A percentile compares a stretch with the other conserved stretches of the same genome.
Conservation (phyloP, 2,113 vertebrate genomes). For the Xiphophorus maculatus region DNA sequence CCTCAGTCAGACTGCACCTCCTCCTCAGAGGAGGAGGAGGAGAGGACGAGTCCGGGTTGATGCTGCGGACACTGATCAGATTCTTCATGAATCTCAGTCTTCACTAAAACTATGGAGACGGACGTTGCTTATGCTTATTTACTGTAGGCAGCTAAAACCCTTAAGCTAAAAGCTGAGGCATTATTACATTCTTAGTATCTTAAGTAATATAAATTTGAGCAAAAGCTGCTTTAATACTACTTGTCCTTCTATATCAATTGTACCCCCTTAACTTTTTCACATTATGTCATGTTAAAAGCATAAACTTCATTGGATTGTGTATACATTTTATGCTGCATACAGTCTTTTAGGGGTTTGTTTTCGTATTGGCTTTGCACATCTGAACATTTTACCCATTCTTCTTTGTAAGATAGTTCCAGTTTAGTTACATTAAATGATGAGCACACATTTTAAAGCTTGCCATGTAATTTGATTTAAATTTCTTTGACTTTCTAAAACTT, state of each 20-base stretch:
- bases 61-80: constrained; percentile 8
- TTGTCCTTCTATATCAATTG: too few species aligned
- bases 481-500: neutral
- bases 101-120: neutral
- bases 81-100: neutral
- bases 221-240: neutral
- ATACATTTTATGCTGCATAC: too few species aligned
- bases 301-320: too few species aligned
- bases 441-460: neutral
- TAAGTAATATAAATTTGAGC: neutral
- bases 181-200: neutral
- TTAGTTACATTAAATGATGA: neutral
- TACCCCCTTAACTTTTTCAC: too few species aligned
- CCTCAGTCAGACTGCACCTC: constrained; percentile 26
- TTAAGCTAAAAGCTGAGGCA: neutral
- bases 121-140: neutral
- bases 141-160: neutral
- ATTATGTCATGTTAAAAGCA: too few species aligned
- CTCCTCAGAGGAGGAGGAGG: neutral
- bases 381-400: neutral
- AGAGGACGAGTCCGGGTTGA: constrained; percentile 5
- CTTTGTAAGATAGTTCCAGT: neutral
- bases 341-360: too few species aligned
- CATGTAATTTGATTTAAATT: neutral
- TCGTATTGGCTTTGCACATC: neutral